Evolutionary conservation across 2,888 invertebrate species (phyloP).

Genomic region (Frankliniella intonsa): DNA sequence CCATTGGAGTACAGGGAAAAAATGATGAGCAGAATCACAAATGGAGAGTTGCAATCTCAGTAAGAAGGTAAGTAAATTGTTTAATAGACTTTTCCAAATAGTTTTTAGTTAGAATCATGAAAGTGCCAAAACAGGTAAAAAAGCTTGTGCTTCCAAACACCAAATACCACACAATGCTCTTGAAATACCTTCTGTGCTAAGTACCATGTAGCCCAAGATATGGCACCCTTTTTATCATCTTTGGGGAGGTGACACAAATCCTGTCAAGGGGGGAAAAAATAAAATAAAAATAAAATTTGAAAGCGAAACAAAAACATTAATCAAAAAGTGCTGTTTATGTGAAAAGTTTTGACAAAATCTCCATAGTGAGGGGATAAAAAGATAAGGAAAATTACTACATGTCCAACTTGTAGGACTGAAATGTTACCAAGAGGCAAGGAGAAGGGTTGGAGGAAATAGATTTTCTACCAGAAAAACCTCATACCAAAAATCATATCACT

Average conservation of each 20-base stretch:
- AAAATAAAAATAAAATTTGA: neutral
- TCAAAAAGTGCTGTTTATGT: neutral
- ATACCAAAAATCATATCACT: neutral
- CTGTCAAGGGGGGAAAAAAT: slow-evolving; percentile 31
- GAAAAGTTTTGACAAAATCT: neutral
- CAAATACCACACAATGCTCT: slow-evolving; percentile 37
- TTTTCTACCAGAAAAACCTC: neutral
- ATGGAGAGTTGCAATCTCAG: too few relatives aligned
- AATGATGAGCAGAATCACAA: too few relatives aligned
- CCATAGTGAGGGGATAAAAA: neutral
- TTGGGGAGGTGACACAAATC: slow-evolving; percentile 33
- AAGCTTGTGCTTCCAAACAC: slow-evolving; percentile 15
- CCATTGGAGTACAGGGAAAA: too few relatives aligned
- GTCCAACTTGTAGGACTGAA: neutral
- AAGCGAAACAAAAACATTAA: neutral
- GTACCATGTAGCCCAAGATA: slow-evolving; percentile 62
- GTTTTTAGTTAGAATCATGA: too few relatives aligned
- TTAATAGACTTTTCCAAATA: too few relatives aligned
- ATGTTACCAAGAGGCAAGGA: neutral
- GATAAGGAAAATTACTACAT: neutral
- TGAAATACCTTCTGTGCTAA: slow-evolving; percentile 58
- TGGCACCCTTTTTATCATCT: slow-evolving; percentile 54
- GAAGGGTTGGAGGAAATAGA: neutral
- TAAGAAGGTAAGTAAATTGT: neutral
- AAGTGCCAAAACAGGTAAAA: neutral